Evolutionary conservation across 1,140 invertebrate species (phyloP).

Genomic region (Phenacoccus solenopsis): DNA sequence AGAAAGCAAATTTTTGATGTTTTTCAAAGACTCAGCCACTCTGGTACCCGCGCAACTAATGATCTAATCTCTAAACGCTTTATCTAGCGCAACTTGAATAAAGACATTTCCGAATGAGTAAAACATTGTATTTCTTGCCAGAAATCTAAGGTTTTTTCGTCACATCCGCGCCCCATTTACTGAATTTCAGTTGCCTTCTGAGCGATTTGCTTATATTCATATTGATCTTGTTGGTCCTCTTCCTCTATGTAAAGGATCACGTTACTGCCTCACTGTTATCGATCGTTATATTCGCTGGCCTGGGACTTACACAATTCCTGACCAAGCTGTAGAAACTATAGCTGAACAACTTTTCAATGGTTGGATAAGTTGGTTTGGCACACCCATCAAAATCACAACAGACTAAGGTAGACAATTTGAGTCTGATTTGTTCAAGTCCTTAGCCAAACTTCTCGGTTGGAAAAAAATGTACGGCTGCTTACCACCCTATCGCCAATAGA

Average conservation of each 20-base stretch:
- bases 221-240: constrained; percentile 36
- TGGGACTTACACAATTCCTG: constrained; percentile 26
- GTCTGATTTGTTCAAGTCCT: constrained; percentile 3
- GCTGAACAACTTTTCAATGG: no score
- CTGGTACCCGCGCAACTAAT: no score
- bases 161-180: neutral
- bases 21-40: no score
- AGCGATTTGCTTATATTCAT: constrained; percentile 29
- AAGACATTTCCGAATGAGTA: constrained; percentile 26
- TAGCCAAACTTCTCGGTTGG: neutral
- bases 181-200: constrained; percentile 28
- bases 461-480: constrained; percentile 30
- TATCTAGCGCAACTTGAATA: constrained; percentile 34
- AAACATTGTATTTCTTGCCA: constrained; percentile 28
- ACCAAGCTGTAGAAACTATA: constrained; percentile 31
- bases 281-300: constrained; percentile 32
- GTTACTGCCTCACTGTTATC: constrained; percentile 29
- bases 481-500: constrained; percentile 32
- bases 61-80: constrained; percentile 25
- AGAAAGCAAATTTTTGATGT: no score
- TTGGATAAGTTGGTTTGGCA: constrained; percentile 31
- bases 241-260: constrained; percentile 27
- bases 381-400: constrained; percentile 27
- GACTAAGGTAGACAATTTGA: constrained; percentile 33
- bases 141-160: constrained; percentile 27